Base-by-base conservation (phyloP, 2,113 vertebrate species). In the Larimichthys crocea region DNA sequence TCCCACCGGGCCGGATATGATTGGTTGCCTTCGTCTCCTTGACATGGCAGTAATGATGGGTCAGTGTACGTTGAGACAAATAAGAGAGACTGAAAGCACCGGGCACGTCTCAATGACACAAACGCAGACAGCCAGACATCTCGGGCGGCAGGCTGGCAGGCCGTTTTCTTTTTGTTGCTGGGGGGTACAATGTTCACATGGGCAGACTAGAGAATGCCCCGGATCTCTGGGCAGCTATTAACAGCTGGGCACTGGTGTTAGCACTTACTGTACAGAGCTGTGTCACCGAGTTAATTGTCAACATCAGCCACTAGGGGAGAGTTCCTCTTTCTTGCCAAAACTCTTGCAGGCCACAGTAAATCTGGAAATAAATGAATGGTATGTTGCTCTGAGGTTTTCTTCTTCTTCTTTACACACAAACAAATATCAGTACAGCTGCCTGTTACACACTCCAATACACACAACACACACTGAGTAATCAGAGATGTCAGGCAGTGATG, bases 81-180 rank as follows among this genome's bases (percentile, higher is more conserved):
- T 87, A 85, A 86, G 76, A 79, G 86, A 76, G 79, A 84, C 83
- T 83, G 80, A 60, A 66, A 83, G 85, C 68, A 86, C 63, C 57
- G 66, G 79, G 84, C 93, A 93, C 92, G 92, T 93, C 85, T 91
- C 93, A 94, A 94, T 94, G 93, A 93, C 91, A 88, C 56, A 71
- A 77, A 79, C 74, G n/a, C 83, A 87, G 88, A 85, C 85, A 79
- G 86, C 64, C 65, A 85, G 88, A 86, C 89, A 26, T 82, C 80
- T 44, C 44, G 79, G 84, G 80, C 74, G 81, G 53, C 61, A 69
- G 76, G 60, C 67, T 80, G 73, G 56, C 79, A 42, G 79, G 64
- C 56, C 44, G 20, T 15, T 85, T 68, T 66, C 85, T 69, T 86
- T 74, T 69, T 87, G 79, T 85, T 86, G 76, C 78, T 80, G 78